Conservation (phyloP, 2,888 invertebrate genomes). For the Eumacrocentrus americanus region DNA sequence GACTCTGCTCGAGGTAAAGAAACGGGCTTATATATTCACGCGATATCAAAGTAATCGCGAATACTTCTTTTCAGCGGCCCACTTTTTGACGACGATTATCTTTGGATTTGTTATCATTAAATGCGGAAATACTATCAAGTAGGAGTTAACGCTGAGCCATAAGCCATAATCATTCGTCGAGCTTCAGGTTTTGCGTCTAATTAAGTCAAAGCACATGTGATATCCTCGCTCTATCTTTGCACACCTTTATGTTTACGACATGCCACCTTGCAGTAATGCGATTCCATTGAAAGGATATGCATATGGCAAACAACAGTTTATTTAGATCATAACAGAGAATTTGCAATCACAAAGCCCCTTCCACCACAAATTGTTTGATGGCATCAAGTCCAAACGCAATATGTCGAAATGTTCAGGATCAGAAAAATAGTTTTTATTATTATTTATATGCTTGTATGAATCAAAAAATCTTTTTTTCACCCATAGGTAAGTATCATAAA, state of each 20-base stretch:
- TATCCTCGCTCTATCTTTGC: slow-evolving; percentile 18
- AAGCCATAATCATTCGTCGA: slow-evolving; percentile 43
- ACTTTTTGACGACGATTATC: slow-evolving; percentile 38
- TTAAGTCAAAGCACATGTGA: slow-evolving; percentile 32
- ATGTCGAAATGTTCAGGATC: too few relatives aligned
- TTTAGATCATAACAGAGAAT: too few relatives aligned
- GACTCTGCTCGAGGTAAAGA: slow-evolving; percentile 16
- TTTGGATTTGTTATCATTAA: slow-evolving; percentile 39
- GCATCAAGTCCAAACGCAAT: background rate
- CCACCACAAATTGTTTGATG: background rate
- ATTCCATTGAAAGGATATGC: background rate
- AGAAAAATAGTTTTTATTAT: background rate
- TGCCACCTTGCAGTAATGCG: background rate
- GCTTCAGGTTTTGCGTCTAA: slow-evolving; percentile 38
- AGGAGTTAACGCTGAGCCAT: too few relatives aligned
- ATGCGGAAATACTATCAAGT: slow-evolving; percentile 50
- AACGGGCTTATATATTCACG: slow-evolving; percentile 45
- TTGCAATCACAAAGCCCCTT: too few relatives aligned
- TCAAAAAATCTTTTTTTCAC: slow-evolving; percentile 25
- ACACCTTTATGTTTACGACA: background rate
- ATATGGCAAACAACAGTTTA: too few relatives aligned
- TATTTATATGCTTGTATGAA: background rate
- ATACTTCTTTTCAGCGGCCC: slow-evolving; percentile 40
- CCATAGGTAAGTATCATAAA: slow-evolving; percentile 54
- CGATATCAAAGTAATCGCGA: slow-evolving; percentile 37